These are phyloP conservation scores for Ramazzottius varieornatus DNA, from an alignment of 2,888 invertebrate species.

Conservation along the genomic window DNA sequence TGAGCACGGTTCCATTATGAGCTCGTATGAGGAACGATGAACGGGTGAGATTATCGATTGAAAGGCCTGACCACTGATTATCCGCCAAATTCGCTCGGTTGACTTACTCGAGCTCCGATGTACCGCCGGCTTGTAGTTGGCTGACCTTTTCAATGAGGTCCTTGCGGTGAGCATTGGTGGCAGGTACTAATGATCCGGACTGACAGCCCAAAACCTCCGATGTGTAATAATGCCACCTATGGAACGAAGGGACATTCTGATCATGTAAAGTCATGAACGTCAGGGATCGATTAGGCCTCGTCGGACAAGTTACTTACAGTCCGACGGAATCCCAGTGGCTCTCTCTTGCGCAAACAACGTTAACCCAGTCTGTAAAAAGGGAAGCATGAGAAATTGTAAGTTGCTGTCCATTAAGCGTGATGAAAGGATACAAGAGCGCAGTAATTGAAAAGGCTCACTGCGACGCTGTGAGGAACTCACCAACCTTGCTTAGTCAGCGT, in stretches of 20 bases:
- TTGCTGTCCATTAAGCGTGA: too few species aligned
- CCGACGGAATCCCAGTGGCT: constrained; percentile 25
- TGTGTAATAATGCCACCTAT: constrained; percentile 20
- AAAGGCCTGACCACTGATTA: too few species aligned
- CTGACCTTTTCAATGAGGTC: constrained; percentile 23
- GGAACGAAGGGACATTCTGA: background rate
- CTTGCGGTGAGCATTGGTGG: constrained; percentile 22
- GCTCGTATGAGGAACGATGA: too few species aligned
- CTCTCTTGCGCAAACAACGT: constrained; percentile 23
- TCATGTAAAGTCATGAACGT: background rate
- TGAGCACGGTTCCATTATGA: too few species aligned
- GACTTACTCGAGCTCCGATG: constrained; percentile 23
- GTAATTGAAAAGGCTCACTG: background rate
- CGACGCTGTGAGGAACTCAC: too few species aligned
- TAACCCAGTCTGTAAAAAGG: constrained; percentile 17
- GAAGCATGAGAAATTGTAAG: too few species aligned
- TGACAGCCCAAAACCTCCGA: constrained; percentile 23
- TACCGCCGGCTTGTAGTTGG: constrained; percentile 21
- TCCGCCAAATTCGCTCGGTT: too few species aligned
- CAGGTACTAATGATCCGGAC: constrained; percentile 20
- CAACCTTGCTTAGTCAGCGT: constrained; percentile 23
- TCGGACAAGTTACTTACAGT: constrained; percentile 22
- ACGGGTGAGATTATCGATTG: too few species aligned
- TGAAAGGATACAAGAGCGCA: background rate
- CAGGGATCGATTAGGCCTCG: too few species aligned